Evolutionary conservation across 1,140 invertebrate species (phyloP).

Genomic region (Pseudoatta argentina): DNA sequence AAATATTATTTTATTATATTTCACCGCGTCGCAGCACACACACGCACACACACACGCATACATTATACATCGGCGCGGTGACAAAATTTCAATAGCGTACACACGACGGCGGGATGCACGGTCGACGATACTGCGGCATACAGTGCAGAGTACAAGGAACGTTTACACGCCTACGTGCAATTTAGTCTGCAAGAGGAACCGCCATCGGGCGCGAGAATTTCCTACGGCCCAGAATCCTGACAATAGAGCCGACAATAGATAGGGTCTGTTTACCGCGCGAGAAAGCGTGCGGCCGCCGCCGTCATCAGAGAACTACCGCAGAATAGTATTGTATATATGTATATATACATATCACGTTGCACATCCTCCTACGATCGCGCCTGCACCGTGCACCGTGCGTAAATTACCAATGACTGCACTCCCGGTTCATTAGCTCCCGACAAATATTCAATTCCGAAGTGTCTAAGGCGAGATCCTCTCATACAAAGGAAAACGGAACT

Average conservation of each 20-base stretch:
- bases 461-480: constrained; percentile 30
- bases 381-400: constrained; percentile 25
- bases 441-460: constrained; percentile 56
- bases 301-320: constrained; percentile 42
- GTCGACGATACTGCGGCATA: constrained; percentile 51
- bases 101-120: constrained; percentile 20
- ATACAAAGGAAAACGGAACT: constrained; percentile 24
- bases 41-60: not conserved
- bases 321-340: constrained; percentile 2
- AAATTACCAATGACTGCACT: constrained; percentile 58
- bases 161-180: constrained; percentile 70
- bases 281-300: constrained; percentile 20
- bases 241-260: constrained; percentile 79
- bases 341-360: constrained; percentile 26
- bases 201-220: constrained; percentile 73
- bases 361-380: constrained; percentile 30
- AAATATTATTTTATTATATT: constrained; percentile 67
- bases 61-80: not conserved
- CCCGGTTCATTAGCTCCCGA: constrained; percentile 36
- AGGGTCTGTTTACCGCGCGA: constrained; percentile 78
- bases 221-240: constrained; percentile 73
- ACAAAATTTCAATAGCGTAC: constrained; percentile 61
- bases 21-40: not conserved
- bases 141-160: constrained; percentile 60
- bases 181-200: constrained; percentile 71